Evolutionary conservation across 1,140 invertebrate genomes (phyloP), one percentile per base, ranked within the genome.

Genomic region (Chlorops oryzae): DNA sequence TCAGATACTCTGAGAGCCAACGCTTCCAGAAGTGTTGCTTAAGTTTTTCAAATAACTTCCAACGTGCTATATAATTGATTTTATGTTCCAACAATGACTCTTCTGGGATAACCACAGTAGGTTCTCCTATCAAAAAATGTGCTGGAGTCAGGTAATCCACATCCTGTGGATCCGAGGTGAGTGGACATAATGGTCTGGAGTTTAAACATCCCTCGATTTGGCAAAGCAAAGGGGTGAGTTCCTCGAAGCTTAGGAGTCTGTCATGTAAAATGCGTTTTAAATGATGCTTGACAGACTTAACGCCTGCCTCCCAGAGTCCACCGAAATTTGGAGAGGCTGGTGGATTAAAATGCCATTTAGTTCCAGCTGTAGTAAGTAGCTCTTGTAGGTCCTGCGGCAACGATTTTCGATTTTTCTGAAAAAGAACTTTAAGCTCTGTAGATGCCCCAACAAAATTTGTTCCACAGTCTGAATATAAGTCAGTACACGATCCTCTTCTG

Each of bases 61-160:
- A 65, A 0, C 56, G 48, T 17, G 40, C 23, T 2, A 63, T 34
- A 13, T 42, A 47, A 41, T 59, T 51, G 6, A 42, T 24, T 0
- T 40, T 39, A 1, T 42, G 2, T 4, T 53, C 45, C 2, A 40
- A 5, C 18, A 39, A 17, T 27, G 22, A 10, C 17, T 44, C 25
- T 32, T 61, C 54, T 18, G 59, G 54, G 5, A 62, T 13, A 2
- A 47, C 25, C 2, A 48, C 52, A 10, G 70, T 47, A n/a, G 65
- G 56, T 21, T 52, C 38, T 13, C 68, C 65, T 38, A 60, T 64
- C n/a, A 73, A 42, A 50, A 74, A 74, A 59, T 75, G 72, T n/a
- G 57, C 58, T 7, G 72, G 68, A 13, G 72, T 70, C 3, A 73
- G 49, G 5, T 58, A 52, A 12, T 35, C 28, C 5, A 57, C 52